These are phyloP conservation scores for Aphaenogaster rudis DNA, from an alignment of 1,140 invertebrate species.

Conservation along the genomic window DNA sequence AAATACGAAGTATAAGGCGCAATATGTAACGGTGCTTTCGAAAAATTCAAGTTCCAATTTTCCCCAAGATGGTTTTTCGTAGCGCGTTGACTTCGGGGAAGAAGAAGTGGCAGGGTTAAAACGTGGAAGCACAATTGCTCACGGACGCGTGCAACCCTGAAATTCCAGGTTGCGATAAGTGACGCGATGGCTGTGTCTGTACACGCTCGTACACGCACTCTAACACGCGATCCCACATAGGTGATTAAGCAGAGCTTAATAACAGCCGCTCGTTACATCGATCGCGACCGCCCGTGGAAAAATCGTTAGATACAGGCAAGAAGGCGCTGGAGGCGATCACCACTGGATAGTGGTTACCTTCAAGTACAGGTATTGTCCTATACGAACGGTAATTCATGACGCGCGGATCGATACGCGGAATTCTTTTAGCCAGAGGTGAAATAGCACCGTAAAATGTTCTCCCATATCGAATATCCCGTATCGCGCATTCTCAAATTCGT, in stretches of 20 bases:
- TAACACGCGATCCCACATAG: neutral
- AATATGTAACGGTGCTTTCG: neutral
- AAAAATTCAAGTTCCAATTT: neutral
- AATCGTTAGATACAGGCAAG: slow-evolving; percentile 40
- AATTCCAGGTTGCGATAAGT: slow-evolving; percentile 43
- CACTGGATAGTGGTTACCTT: slow-evolving; percentile 26
- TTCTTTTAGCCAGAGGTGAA: slow-evolving; percentile 1
- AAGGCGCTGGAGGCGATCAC: slow-evolving; percentile 36
- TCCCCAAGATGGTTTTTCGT: neutral
- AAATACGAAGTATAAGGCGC: neutral
- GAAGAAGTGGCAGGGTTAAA: neutral
- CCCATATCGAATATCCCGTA: slow-evolving; percentile 1
- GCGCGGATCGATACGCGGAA: slow-evolving; percentile 12
- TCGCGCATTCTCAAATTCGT: slow-evolving; percentile 15
- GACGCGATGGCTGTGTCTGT: slow-evolving; percentile 6
- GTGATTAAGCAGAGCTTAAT: slow-evolving; percentile 59
- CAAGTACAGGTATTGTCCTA: slow-evolving; percentile 40
- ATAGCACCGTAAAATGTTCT: slow-evolving; percentile 26
- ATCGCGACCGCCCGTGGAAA: slow-evolving; percentile 27
- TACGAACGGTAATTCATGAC: slow-evolving; percentile 29
- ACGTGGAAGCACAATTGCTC: slow-evolving; percentile 37
- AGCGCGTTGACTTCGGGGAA: neutral
- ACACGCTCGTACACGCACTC: neutral
- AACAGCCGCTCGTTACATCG: slow-evolving; percentile 52
- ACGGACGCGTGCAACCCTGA: slow-evolving; percentile 41